These are phyloP conservation scores for Nymphalis polychloros DNA, from an alignment of 2,888 invertebrate genomes.

Conservation along the genomic window DNA sequence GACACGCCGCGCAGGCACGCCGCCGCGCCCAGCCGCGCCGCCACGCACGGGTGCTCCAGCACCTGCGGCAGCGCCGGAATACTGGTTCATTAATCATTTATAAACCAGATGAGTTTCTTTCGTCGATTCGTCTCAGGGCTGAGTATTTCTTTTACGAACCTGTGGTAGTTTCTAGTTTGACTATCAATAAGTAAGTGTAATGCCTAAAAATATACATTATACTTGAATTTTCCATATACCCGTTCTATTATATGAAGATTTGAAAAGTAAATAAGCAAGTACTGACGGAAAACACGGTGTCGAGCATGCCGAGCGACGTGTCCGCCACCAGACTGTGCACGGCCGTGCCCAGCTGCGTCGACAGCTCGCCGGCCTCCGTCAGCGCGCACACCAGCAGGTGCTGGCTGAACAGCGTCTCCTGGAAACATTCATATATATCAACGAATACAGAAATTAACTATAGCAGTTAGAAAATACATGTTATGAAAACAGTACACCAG, in stretches of 20 bases:
- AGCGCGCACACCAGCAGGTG: conserved; percentile 95
- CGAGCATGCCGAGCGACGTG: conserved; percentile 87
- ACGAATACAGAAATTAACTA: no score
- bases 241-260: neutral
- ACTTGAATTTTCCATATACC: no score
- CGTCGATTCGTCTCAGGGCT: no score
- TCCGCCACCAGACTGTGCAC: conserved; percentile 95
- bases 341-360: conserved; percentile 96
- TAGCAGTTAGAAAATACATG: no score
- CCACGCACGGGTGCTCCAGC: conserved; percentile 95
- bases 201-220: no score
- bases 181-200: no score
- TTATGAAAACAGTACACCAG: no score
- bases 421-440: conserved; percentile 2
- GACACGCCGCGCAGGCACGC: conserved; percentile 95
- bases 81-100: no score
- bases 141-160: no score
- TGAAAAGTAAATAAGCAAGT: neutral
- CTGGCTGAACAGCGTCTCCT: conserved; percentile 94
- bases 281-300: conserved; percentile 80
- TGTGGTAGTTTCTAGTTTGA: no score
- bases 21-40: conserved; percentile 95
- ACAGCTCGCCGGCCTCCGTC: conserved; percentile 95
- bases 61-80: conserved; percentile 79
- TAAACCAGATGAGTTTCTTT: no score